Conservation (phyloP, 2,797 vertebrate species). For the Schizopygopsis malacanthus region DNA sequence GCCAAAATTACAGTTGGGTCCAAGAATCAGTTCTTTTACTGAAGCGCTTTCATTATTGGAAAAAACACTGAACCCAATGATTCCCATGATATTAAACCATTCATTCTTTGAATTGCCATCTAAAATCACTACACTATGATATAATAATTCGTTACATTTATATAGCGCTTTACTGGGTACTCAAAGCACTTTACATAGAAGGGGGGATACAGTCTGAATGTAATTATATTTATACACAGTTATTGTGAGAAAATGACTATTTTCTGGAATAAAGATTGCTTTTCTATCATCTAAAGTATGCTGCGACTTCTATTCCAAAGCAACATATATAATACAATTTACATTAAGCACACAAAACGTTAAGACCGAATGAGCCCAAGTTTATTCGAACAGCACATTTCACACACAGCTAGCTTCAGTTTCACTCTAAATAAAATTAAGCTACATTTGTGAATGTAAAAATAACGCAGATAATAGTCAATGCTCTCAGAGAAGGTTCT, state of each 20-base stretch:
- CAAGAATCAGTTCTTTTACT: neutral
- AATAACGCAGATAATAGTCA: neutral
- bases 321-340: neutral
- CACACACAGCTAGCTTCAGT: neutral
- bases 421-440: neutral
- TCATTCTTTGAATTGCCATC: neutral
- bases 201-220: too few species aligned
- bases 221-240: too few species aligned
- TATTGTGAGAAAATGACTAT: neutral
- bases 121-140: too few species aligned
- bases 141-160: neutral
- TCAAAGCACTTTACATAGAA: too few species aligned
- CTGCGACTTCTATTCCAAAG: neutral
- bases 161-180: too few species aligned
- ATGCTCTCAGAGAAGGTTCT: neutral
- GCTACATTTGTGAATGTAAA: too few species aligned
- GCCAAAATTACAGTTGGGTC: slow-evolving; percentile 2
- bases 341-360: neutral
- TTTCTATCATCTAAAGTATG: neutral
- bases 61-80: neutral
- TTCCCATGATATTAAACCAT: neutral
- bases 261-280: neutral
- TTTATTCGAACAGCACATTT: neutral
- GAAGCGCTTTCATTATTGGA: slow-evolving; percentile 1
- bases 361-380: neutral